Conservation (phyloP, 2,888 invertebrate species). For the Plutella xylostella region DNA sequence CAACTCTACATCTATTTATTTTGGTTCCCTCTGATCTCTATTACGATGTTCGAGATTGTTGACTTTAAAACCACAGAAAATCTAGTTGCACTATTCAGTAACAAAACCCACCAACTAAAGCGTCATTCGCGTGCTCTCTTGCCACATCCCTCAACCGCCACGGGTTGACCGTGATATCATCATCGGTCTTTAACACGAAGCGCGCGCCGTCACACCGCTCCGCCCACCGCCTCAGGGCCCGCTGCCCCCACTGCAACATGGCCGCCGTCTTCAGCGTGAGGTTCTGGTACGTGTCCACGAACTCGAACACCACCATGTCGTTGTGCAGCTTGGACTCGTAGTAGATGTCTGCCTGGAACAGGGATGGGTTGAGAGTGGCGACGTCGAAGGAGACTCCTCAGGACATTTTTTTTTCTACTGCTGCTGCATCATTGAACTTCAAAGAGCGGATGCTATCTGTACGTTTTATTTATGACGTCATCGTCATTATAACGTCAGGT, state of each 20-base stretch:
- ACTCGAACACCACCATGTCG: constrained; percentile 73
- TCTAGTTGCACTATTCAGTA: not conserved
- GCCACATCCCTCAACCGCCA: constrained; percentile 44
- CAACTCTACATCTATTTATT: no score
- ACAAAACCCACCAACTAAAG: constrained; percentile 52
- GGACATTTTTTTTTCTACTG: no score
- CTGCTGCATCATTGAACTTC: no score
- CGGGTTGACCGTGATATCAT: constrained; percentile 73
- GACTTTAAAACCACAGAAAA: not conserved
- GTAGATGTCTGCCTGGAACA: constrained; percentile 40
- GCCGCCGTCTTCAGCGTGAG: constrained; percentile 76
- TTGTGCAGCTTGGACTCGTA: constrained; percentile 62
- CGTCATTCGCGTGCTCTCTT: constrained; percentile 27
- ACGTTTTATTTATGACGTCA: no score
- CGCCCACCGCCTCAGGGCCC: no score
- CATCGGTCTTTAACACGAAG: constrained; percentile 72
- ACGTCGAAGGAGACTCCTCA: no score
- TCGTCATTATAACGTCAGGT: no score
- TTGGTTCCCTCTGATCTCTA: no score
- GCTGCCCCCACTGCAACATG: constrained; percentile 71
- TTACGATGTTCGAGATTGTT: no score
- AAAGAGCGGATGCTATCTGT: no score
- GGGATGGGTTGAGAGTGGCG: not conserved
- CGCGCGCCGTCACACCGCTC: no score
- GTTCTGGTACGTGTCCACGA: constrained; percentile 74